A percentile compares a stretch with the other conserved stretches of the same genome.
Evolutionary conservation across 2,797 vertebrate species (phyloP).

Genomic region (Myotis myotis): DNA sequence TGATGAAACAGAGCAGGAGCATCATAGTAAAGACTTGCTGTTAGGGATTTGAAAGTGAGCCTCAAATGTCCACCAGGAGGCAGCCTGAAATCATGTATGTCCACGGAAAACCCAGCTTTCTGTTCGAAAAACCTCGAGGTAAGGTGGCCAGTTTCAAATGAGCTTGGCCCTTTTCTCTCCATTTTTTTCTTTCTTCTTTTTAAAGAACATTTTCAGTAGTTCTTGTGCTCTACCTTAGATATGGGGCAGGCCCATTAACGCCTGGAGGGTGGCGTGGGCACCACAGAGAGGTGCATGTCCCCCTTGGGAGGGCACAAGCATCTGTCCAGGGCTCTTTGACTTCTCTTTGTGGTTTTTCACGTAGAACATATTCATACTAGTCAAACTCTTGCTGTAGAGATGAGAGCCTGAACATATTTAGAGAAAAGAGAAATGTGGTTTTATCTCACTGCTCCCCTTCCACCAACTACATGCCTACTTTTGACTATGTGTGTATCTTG

Average conservation of each 20-base stretch:
- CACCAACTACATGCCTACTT: neutral
- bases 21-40: neutral
- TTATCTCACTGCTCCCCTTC: neutral
- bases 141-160: neutral
- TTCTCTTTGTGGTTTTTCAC: constrained; percentile 33
- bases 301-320: neutral
- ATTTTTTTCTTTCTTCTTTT: neutral
- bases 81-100: constrained; percentile 14
- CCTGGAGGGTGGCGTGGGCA: neutral
- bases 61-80: constrained; percentile 57
- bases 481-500: neutral
- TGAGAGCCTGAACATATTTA: neutral
- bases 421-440: neutral
- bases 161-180: neutral
- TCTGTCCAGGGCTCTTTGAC: neutral
- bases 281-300: neutral
- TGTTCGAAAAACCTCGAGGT: neutral
- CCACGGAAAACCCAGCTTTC: neutral
- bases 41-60: constrained; percentile 4
- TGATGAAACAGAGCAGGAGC: neutral
- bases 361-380: neutral
- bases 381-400: neutral
- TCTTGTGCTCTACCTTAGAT: neutral
- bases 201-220: neutral
- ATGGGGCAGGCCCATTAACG: neutral